Conservation (phyloP, 64 coral and sea anemone species). For the Montipora capricornis region DNA sequence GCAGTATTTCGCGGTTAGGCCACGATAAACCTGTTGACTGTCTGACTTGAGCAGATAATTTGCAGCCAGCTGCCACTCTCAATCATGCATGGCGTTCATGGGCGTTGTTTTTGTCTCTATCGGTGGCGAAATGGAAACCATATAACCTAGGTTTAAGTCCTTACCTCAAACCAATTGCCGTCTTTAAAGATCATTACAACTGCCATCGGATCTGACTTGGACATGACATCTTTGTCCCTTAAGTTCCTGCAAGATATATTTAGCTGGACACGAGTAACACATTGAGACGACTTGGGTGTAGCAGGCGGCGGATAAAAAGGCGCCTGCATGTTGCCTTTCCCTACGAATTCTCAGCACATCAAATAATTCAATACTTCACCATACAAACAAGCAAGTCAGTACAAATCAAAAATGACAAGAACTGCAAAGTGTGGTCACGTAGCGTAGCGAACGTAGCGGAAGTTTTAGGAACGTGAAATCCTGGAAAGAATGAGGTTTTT, state of each 20-base stretch:
- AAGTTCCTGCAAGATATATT: constrained; percentile 95
- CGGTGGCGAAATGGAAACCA: background rate
- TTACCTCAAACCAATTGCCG: constrained; percentile 87
- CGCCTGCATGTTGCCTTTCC: constrained; percentile 27
- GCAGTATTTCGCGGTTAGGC: too few relatives aligned
- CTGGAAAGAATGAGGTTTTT: background rate
- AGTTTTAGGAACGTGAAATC: too few relatives aligned
- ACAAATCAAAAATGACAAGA: too few relatives aligned
- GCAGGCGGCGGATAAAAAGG: background rate
- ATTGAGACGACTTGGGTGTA: constrained; percentile 55
- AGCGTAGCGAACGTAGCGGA: too few relatives aligned
- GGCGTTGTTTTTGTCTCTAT: too few relatives aligned
- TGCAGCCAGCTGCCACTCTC: too few relatives aligned
- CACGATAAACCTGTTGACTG: too few relatives aligned
- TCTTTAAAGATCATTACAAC: constrained; percentile 80
- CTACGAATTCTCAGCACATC: background rate
- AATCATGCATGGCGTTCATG: too few relatives aligned
- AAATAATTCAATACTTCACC: background rate
- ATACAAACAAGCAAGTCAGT: too few relatives aligned
- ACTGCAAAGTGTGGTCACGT: too few relatives aligned
- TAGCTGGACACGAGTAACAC: constrained; percentile 85
- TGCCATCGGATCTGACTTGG: constrained; percentile 93
- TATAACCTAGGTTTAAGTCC: background rate
- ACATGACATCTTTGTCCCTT: constrained; percentile 89
- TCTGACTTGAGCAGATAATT: too few relatives aligned